Evolutionary conservation across 2,797 vertebrate genomes (phyloP), one percentile per base, ranked within the genome.

Genomic region (Chelon auratus): DNA sequence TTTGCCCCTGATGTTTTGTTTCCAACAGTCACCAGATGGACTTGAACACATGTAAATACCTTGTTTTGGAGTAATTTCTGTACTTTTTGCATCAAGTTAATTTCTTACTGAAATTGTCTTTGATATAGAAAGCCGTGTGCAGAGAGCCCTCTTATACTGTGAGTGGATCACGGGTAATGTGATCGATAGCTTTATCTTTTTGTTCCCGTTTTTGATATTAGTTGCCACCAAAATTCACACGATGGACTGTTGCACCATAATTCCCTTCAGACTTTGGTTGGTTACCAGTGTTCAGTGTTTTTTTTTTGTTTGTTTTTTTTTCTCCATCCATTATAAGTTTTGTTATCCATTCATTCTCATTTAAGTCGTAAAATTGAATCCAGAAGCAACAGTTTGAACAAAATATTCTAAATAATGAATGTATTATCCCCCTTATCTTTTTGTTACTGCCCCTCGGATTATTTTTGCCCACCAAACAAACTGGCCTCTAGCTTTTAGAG

Each of bases 21-120:
- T 95, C 90, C 90, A 92, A 62, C 66, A 51, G 62, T 80, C 93
- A 79, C 68, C 88, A 69, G 89, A 92, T 93, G 91, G 93, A 94
- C 91, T 87, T 89, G 84, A 94, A 91, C 93, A 72, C 92, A 88
- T 94, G 94, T 94, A 94, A 93, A 94, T 95, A 93, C 87, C 85
- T 88, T 93, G 94, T 93, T 95, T 94, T 91, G 92, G 93, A 92
- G 91, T 93, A 94, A 92, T 88, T 33, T 75, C 94, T 94, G 94
- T 96, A 96, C 96, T 96, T 96, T 26, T 96, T 97, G 95, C 95
- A 96, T 95, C 93, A 88, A 70, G 92, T 94, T 93, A 78, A 93
- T 92, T 97, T 97, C 93, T 93, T 95, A 95, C 92, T 91, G 91
- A 93, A 94, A 90, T 89, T 90, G 92, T 96, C 93, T 96, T 95